Conservation (phyloP, 1,140 invertebrate species). For the Caenorhabditis tropicalis region DNA sequence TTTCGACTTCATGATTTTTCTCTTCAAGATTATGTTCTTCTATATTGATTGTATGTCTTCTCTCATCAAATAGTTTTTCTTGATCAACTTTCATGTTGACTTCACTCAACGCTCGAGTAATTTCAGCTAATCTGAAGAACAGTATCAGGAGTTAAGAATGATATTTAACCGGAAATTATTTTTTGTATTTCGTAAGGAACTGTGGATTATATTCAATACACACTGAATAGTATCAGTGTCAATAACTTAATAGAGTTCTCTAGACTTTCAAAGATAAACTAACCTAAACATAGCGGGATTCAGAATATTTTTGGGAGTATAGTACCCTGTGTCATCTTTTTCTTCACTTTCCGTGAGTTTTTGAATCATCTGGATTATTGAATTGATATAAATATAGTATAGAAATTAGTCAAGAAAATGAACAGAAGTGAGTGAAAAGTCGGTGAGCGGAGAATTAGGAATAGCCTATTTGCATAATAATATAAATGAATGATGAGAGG, state of each 20-base stretch:
- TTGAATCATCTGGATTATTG: background rate
- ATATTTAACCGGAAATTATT: too few species aligned
- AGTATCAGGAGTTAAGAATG: too few species aligned
- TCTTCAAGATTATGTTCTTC: background rate
- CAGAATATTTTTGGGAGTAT: conserved; percentile 21
- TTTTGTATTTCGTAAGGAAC: too few species aligned
- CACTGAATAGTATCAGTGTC: too few species aligned
- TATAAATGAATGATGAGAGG: conserved; percentile 23
- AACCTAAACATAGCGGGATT: conserved; percentile 24
- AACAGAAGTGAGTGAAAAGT: background rate
- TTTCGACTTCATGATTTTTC: background rate
- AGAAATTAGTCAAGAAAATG: background rate
- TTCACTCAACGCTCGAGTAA: background rate
- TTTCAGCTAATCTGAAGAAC: background rate
- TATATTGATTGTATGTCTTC: conserved; percentile 14
- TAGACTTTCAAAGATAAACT: background rate
- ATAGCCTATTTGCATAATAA: conserved; percentile 41
- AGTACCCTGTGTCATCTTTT: conserved; percentile 6
- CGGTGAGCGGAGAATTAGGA: conserved; percentile 26
- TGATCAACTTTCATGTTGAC: conserved; percentile 7
- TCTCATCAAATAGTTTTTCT: background rate
- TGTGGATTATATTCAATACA: too few species aligned
- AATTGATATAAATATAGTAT: background rate
- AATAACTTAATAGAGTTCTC: too few species aligned
- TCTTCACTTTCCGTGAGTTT: background rate